Evolutionary conservation across 1,140 invertebrate genomes (phyloP).

Genomic region (Caenorhabditis brenneri): DNA sequence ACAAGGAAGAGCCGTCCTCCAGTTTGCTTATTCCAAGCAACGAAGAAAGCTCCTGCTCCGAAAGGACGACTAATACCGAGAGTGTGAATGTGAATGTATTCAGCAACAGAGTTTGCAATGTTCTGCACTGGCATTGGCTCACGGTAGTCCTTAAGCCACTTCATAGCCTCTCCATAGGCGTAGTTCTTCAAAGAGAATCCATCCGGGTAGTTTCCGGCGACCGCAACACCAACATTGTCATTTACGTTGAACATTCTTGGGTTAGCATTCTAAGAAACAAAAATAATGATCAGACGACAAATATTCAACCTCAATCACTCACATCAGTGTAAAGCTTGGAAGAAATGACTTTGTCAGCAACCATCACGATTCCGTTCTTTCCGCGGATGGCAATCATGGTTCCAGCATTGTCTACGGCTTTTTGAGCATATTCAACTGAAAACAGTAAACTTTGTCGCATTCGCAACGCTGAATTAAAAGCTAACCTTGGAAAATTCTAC

Average conservation of each 20-base stretch:
- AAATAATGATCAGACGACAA: constrained; percentile 74
- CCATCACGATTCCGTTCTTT: constrained; percentile 94
- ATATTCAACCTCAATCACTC: constrained; percentile 75
- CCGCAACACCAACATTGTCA: constrained; percentile 84
- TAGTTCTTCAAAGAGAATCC: constrained; percentile 63
- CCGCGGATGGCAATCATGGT: constrained; percentile 91
- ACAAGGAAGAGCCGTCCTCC: constrained; percentile 90
- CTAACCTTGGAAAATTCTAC: constrained; percentile 72
- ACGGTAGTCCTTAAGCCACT: constrained; percentile 64
- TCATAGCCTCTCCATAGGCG: constrained; percentile 62
- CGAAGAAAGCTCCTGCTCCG: constrained; percentile 63
- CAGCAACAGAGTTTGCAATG: constrained; percentile 64
- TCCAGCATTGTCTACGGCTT: constrained; percentile 98
- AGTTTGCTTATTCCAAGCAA: constrained; percentile 72
- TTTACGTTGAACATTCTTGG: constrained; percentile 92
- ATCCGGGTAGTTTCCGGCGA: constrained; percentile 67
- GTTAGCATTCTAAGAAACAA: constrained; percentile 78
- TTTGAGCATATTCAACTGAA: constrained; percentile 98
- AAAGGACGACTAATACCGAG: constrained; percentile 66
- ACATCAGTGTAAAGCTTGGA: constrained; percentile 90
- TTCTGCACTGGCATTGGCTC: constrained; percentile 63
- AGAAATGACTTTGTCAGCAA: constrained; percentile 95
- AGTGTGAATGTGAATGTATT: constrained; percentile 70
- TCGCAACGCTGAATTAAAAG: constrained; percentile 71
- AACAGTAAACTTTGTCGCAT: constrained; percentile 88